Conservation (phyloP, 2,797 vertebrate genomes). For the Limosa lapponica region DNA sequence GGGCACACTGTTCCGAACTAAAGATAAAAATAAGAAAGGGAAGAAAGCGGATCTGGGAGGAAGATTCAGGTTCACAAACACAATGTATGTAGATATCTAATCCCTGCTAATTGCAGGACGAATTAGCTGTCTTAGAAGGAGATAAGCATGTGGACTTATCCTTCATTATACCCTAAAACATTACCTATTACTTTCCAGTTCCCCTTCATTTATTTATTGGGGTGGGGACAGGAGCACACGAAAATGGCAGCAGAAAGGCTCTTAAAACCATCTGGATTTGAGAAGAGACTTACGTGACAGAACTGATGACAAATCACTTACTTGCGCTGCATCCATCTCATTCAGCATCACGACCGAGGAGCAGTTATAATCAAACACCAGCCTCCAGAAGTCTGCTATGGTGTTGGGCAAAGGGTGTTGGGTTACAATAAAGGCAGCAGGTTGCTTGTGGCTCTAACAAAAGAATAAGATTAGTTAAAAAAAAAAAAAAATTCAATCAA, state of each 20-base stretch:
- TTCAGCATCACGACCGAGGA: constrained; percentile 98
- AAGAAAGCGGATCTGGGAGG: background rate
- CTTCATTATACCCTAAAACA: background rate
- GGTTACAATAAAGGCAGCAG: constrained; percentile 96
- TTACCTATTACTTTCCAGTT: background rate
- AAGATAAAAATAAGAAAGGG: background rate
- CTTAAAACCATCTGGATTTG: background rate
- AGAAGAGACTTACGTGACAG: background rate
- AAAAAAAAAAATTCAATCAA: constrained; percentile 43
- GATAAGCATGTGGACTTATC: background rate
- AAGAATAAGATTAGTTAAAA: constrained; percentile 66
- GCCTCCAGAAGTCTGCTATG: constrained; percentile 95
- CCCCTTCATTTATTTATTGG: background rate
- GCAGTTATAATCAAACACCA: constrained; percentile 98
- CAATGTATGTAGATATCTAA: background rate
- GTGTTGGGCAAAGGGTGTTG: constrained; percentile 98
- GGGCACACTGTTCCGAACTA: background rate
- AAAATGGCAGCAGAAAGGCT: background rate
- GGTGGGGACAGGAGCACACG: rapidly evolving
- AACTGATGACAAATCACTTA: constrained; percentile 40
- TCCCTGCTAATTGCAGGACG: background rate
- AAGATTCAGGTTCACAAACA: background rate
- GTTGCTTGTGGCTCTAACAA: constrained; percentile 96
- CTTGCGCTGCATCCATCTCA: constrained; percentile 96
- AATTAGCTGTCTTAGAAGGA: background rate